Evolutionary conservation across 2,888 invertebrate species (phyloP), one percentile per base, ranked within the genome.

Genomic region (Euproctis similis): DNA sequence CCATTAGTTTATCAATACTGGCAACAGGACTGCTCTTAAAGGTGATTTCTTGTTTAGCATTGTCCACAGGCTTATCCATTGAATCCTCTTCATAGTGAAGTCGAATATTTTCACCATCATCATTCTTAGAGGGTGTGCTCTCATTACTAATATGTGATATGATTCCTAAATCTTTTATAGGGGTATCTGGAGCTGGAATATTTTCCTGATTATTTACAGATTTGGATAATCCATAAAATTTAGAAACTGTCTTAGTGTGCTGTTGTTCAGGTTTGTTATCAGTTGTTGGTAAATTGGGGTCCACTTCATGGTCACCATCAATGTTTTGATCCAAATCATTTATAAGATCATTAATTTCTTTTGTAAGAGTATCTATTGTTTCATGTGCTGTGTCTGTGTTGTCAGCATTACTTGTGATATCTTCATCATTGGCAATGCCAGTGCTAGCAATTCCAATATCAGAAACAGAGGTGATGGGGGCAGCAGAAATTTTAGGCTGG

Each of bases 1-100:
- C 82, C 76, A 85, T 85, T 13, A 85, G 60, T 42, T 82, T 85
- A 38, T 84, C 85, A 50, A 85, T 85, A 43, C 80, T 82, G 8
- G 82, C 78, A 10, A 78, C 76, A 23, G 72, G 53, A 18, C 59
- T 71, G 35, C 68, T 67, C 44, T 77, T 81, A 42, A 69, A 82
- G 13, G 74, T 56, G 33, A 75, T 63, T 31, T 77, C 80, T 34
- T 60, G 67, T 41, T 71, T 72, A 4, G 55, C 49, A 10, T 55
- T 47, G 22, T 82, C 82, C 24, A 60, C 53, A 8, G 66, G 55
- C 38, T 77, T 78, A 24, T 84, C 82, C 10, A 58, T 60, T 0
- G 78, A 67, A 42, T 84, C 81, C 26, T 75, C 78, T 31, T 82
- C 84, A 51, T 81, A 82, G 46, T 74, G 77, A 24, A 85, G 66